Percentiles rank a stretch among this genome's conserved stretches.
These are phyloP conservation scores for Chrysolina haemoptera DNA, from an alignment of 2,888 invertebrate species.

Conservation along the genomic window DNA sequence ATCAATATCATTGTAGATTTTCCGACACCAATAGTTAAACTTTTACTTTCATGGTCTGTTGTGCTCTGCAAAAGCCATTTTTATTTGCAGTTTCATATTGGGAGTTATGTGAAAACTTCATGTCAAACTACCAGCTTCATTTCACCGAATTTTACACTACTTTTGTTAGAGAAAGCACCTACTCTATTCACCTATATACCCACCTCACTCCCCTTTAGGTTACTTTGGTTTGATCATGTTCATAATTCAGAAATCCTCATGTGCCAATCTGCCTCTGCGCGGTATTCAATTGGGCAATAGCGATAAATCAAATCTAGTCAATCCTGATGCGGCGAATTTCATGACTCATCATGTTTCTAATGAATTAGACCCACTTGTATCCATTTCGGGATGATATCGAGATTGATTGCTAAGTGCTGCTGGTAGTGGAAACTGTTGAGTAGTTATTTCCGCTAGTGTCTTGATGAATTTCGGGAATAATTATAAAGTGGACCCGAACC, in stretches of 20 bases:
- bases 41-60: too few relatives aligned
- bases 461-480: constrained; percentile 16
- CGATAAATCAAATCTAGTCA: constrained; percentile 55
- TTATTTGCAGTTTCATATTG: too few relatives aligned
- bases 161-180: too few relatives aligned
- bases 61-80: too few relatives aligned
- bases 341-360: constrained; percentile 58
- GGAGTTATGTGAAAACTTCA: too few relatives aligned
- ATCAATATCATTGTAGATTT: too few relatives aligned
- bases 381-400: constrained; percentile 47
- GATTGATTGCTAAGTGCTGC: constrained; percentile 50
- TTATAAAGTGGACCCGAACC: neutral
- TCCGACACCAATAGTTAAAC: too few relatives aligned
- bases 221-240: neutral
- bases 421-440: constrained; percentile 27
- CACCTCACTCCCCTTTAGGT: too few relatives aligned
- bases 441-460: constrained; percentile 14
- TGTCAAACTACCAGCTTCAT: too few relatives aligned
- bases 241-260: neutral
- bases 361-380: constrained; percentile 54
- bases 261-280: neutral
- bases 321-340: constrained; percentile 55
- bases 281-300: constrained; percentile 8
- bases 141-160: too few relatives aligned
- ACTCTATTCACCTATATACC: too few relatives aligned